Evolutionary conservation across 2,888 invertebrate species (phyloP).

Genomic region (Busseola fusca): DNA sequence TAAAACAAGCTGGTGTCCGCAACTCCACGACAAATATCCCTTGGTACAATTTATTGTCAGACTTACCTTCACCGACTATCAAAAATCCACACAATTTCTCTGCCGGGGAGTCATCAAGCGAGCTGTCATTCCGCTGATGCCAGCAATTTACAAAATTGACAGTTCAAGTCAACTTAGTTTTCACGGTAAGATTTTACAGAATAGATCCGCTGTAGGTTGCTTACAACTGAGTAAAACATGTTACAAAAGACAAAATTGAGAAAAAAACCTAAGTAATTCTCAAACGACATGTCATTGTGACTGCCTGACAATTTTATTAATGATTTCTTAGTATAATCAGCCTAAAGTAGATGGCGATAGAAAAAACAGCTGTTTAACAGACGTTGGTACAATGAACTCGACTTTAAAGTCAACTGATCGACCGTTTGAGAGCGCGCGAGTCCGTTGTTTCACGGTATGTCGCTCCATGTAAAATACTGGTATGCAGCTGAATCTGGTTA

Average conservation of each 20-base stretch:
- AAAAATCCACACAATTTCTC: not conserved
- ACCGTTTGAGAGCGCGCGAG: constrained; percentile 46
- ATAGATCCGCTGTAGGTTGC: not conserved
- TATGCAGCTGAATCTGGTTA: no score
- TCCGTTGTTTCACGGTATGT: constrained; percentile 53
- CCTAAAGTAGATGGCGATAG: constrained; percentile 18
- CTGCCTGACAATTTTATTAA: constrained; percentile 28
- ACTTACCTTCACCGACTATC: not conserved
- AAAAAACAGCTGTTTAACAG: constrained; percentile 60
- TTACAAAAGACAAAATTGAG: not conserved
- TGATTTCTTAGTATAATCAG: constrained; percentile 41
- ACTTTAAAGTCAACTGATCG: constrained; percentile 65
- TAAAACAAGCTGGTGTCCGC: no score
- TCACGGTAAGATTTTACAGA: not conserved
- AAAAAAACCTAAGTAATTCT: not conserved
- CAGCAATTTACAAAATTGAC: not conserved
- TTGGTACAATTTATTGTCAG: not conserved
- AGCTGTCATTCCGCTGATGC: not conserved
- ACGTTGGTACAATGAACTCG: constrained; percentile 59
- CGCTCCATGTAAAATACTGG: no score
- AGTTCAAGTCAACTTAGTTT: not conserved
- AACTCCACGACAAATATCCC: no score
- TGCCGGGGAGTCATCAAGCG: no score
- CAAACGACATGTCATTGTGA: constrained; percentile 9
- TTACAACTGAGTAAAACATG: not conserved